Evolutionary conservation across 1,140 invertebrate genomes (phyloP).

Genomic region (Atopsyche davidsoni): DNA sequence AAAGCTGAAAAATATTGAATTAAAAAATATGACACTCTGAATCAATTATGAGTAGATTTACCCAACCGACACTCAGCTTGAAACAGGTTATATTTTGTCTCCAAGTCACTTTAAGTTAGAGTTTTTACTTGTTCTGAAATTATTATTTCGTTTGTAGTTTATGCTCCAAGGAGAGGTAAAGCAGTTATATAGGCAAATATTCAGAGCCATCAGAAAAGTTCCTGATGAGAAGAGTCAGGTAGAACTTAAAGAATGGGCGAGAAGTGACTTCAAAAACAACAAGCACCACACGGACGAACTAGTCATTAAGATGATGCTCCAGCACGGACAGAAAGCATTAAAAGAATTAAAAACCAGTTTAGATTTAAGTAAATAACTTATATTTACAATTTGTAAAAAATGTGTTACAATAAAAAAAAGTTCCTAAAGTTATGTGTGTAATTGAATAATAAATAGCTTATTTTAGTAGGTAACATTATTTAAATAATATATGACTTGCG

Average conservation of each 20-base stretch:
- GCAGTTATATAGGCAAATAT: conserved; percentile 67
- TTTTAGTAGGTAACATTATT: neutral
- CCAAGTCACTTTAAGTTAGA: too few relatives aligned
- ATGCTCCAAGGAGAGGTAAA: conserved; percentile 67
- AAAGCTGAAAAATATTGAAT: too few relatives aligned
- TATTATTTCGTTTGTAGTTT: conserved; percentile 52
- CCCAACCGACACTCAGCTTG: neutral
- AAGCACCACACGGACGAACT: conserved; percentile 61
- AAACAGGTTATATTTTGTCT: too few relatives aligned
- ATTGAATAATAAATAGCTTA: neutral
- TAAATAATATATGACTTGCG: neutral
- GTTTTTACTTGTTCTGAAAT: neutral
- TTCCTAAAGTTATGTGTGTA: too few relatives aligned
- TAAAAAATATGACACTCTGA: neutral
- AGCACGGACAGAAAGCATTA: conserved; percentile 60
- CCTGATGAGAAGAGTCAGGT: conserved; percentile 54
- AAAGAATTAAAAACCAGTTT: conserved; percentile 61
- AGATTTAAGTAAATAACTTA: conserved; percentile 37
- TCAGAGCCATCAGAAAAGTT: conserved; percentile 59
- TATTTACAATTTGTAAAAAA: conserved; percentile 1
- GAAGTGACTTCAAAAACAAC: conserved; percentile 64
- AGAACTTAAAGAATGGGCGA: conserved; percentile 64
- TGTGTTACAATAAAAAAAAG: neutral
- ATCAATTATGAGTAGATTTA: neutral
- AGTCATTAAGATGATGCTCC: conserved; percentile 63